Base-by-base conservation (phyloP, 2,888 invertebrate species). In the Ophion obscuratus region DNA sequence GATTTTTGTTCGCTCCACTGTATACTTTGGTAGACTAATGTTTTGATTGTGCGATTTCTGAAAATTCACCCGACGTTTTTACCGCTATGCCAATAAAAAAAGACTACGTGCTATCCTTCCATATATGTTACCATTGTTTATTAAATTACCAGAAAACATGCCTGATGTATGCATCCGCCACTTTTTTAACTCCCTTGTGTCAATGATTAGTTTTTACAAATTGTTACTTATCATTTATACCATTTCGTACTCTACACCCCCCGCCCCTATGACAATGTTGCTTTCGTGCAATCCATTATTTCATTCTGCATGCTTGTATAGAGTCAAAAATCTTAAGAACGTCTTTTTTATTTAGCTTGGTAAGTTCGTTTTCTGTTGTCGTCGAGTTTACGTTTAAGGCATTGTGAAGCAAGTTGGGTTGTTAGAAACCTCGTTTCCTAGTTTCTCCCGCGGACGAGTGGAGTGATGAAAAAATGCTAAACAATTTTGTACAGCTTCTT, bases 61-160 rank as follows among this genome's bases (percentile, higher is more conserved):
- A 64, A 66, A 78, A 74, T 73, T 77, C 77, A 80, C 83, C 81
- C 78, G 83, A 84, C 71, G 74, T 86, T 88, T 88, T 88, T 75
- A 86, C 82, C 88, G 86, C 86, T 88, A 84, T 85, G 81, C 83
- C 81, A 91, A 90, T 90, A 89, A 89, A 91, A 89, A 76, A 85
- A 53, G 40, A 36, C 64, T 53, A 61, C 36, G 76, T 40, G 62
- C 59, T 70, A 73, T 76, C 61, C 75, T 83, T 87, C 88, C 87
- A 31, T 81, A 81, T 81, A 87, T 70, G 76, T 86, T 79, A 86
- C 86, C 88, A 87, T 83, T 88, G 88, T 91, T 91, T 80, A 81
- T 92, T 91, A 89, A 91, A 90, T 87, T 89, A 87, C 87, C 82
- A 84, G 20, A 78, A 66, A 71, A 71, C 67, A 62, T 75, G 82